Conservation (phyloP, 2,888 invertebrate genomes). For the Euphydryas editha region DNA sequence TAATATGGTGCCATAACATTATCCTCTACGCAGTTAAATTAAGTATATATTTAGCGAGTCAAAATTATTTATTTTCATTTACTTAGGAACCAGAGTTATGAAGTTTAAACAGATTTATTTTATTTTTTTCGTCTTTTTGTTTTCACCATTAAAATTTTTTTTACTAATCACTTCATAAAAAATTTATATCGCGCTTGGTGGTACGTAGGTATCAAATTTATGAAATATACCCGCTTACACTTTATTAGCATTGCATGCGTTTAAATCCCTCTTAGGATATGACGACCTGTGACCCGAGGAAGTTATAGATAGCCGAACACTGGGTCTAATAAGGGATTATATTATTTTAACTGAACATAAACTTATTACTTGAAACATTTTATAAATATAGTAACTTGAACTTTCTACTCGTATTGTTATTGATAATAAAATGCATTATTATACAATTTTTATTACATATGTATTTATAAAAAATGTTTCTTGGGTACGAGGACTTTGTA, state of each 20-base stretch:
- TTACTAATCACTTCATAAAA: neutral
- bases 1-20: no score
- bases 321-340: conserved; percentile 21
- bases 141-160: neutral
- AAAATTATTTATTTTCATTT: no score
- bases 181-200: conserved; percentile 3
- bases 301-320: conserved; percentile 25
- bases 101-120: no score
- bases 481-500: no score
- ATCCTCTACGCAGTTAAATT: no score
- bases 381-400: neutral
- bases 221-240: conserved; percentile 7
- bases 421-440: no score
- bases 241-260: conserved; percentile 26
- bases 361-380: neutral
- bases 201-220: conserved; percentile 2
- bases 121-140: no score
- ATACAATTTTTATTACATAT: no score
- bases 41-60: no score
- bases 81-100: no score
- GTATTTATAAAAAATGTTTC: no score
- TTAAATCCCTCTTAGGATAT: conserved; percentile 22
- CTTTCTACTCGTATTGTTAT: no score
- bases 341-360: conserved; percentile 11
- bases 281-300: conserved; percentile 24